Evolutionary conservation across 2,888 invertebrate species (phyloP), one percentile per base, ranked within the genome.

Genomic region (Eristalis tenax): DNA sequence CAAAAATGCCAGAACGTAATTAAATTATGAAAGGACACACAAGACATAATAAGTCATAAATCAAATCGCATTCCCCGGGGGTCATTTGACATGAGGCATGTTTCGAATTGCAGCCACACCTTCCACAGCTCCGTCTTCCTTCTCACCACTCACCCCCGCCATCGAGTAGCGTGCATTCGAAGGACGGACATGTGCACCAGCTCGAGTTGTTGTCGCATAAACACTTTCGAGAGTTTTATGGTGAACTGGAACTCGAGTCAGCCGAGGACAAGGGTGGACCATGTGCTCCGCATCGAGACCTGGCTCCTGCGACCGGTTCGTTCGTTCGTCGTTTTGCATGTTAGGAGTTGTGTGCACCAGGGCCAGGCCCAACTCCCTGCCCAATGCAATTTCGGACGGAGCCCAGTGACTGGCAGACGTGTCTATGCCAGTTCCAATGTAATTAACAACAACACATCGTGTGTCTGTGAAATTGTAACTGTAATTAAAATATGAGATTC

Each of bases 21-120:
- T 88, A 88, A 88, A 88, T 88, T 88, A 88, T 88, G 88, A 88
- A 88, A 88, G 88, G 87, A 87, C 87, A 84, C 84, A 88, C 81
- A 88, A 88, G 88, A 88, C 88, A 88, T 88, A 88, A 88, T 88
- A 88, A 88, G 84, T 88, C 88, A 88, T 88, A 88, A 88, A 88
- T 88, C 88, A 88, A 88, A 81, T 84, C 84, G 80, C 88, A 88
- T 88, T 83, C 88, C 88, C 84, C 68, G 65, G 70, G 88, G 84
- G 88, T 88, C 88, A 84, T 84, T 88, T 84, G 84, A 88, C 88
- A 88, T 87, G 80, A 73, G 87, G 79, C 87, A 87, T 87, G 87
- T 87, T 87, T 87, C 87, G 83, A 80, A 87, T 76, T 83, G 87
- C 83, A 83, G 64, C 76, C 68, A 65, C 23, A 28, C 18, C 43